Conservation (phyloP, 1,140 invertebrate species). For the Aethina tumida region DNA sequence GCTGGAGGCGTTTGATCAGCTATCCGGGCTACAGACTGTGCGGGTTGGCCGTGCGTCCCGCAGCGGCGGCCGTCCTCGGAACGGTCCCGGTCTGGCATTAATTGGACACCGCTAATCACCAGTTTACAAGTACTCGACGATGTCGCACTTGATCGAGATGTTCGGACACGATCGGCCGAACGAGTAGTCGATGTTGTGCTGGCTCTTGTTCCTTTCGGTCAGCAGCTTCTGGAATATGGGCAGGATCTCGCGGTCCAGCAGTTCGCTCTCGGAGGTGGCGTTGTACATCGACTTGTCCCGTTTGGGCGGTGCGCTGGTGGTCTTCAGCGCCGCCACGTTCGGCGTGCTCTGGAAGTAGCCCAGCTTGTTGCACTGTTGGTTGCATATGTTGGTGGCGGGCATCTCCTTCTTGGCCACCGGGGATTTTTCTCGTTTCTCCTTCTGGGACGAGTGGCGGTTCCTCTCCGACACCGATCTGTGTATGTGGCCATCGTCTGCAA, state of each 20-base stretch:
- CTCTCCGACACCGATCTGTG: conserved; percentile 33
- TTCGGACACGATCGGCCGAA: conserved; percentile 84
- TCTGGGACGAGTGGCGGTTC: conserved; percentile 24
- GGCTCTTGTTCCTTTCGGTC: conserved; percentile 65
- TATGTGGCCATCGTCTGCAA: conserved; percentile 24
- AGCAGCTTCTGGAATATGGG: conserved; percentile 85
- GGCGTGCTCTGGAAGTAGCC: conserved; percentile 53
- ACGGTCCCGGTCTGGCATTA: too few species aligned
- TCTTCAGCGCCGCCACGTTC: conserved; percentile 38
- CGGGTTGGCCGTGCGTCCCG: too few species aligned
- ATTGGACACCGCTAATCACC: neutral
- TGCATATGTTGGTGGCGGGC: conserved; percentile 20
- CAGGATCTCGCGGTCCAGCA: conserved; percentile 71
- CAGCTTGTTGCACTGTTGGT: conserved; percentile 40
- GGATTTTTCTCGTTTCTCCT: conserved; percentile 27
- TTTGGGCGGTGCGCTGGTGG: conserved; percentile 18
- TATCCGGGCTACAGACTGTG: too few species aligned
- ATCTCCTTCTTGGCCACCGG: conserved; percentile 18
- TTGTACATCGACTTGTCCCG: conserved; percentile 52
- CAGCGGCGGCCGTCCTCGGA: too few species aligned
- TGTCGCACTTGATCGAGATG: conserved; percentile 92
- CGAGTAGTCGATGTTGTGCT: conserved; percentile 52
- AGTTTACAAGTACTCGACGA: conserved; percentile 80
- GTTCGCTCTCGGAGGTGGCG: conserved; percentile 72
- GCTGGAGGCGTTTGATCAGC: too few species aligned